Base-by-base conservation (phyloP, 2,113 vertebrate genomes). In the Mixornis gularis region DNA sequence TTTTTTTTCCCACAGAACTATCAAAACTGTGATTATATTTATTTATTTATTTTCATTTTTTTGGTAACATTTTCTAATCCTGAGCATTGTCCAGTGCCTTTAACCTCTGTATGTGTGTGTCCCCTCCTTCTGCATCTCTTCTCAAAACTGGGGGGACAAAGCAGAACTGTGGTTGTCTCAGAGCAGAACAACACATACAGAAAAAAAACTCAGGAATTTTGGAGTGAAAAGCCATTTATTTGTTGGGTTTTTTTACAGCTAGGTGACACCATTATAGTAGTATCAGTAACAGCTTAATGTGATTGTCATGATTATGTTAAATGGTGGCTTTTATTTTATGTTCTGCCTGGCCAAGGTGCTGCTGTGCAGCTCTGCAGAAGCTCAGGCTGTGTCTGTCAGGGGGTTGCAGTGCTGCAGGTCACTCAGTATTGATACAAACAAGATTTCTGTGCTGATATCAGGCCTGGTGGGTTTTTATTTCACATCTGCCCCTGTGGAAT, bases 1-100 rank as follows among this genome's bases (percentile, higher is more conserved):
- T 93, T 97, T 58, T 93, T 58, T 58, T 97, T 97, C 71, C 87
- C 76, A 93, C 94, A 96, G 94, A 97, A 96, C 96, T 97, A 97
- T 96, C 97, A 98, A 98, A 98, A 97, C 96, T 94, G 96, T 97
- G 96, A 97, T 96, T 95, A 94, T 94, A 85, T 97, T 97, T 97
- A 90, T 95, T 84, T 95, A 59, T 95, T 80, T 78, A 36, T 95
- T 96, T 92, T 95, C 97, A 96, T 96, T 91, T 93, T 85, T 66
- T 64, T 19, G n/a, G 64, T 95, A 93, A 90, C 91, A 66, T 97
- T 95, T 96, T 96, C 82, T 79, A 90, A 38, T 69, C 30, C 64
- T 60, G 63, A 90, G 82, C 77, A 87, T 82, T 79, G 90, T 94
- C 96, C 84, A 24, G 74, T 71, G 55, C 6, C 17, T 93, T 62